Base-by-base conservation (phyloP, 2,797 vertebrate genomes). In the Poeciliopsis paucimaculata region DNA sequence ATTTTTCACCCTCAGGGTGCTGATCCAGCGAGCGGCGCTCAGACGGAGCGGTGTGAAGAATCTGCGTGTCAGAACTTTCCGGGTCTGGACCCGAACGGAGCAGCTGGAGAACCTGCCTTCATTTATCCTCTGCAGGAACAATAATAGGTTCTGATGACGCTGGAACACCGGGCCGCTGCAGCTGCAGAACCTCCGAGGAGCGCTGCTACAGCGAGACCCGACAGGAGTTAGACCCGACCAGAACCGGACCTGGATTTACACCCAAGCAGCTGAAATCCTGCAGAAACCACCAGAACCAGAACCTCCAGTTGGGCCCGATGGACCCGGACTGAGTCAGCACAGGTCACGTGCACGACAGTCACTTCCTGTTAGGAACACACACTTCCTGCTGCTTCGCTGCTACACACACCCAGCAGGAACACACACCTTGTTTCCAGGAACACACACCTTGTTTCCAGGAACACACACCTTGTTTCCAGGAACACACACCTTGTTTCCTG, bases 331-430 rank as follows among this genome's bases (percentile, higher is more conserved):
- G 51, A 78, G 72, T 78, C 62, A 75, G 72, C 76, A 71, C 81
- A 78, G 72, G 64, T 71, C 49, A 72, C 28, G 13, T 20, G 68
- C 66, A 23, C 0, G 84, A 80, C 92, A 91, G 87, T 90, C 90
- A 87, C 83, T 79, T 90, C 84, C 79, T 77, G 85, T 91, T 88
- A 82, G 78, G 82, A 16, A 79, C 76, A 87, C 0, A 83, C 71
- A 86, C 57, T 66, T 79, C 71, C 20, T 84, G 53, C 81, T 73
- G 62, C 80, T 16, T 60, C 8, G 7, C 53, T n/a, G 53, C 23
- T 20, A 66, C 34, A n/a, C 36, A 71, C 41, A 26, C 3, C 43
- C 26, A 31, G 70, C 12, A 43, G 70, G 20, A 51, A 53, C 23
- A 23, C 49, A 53, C 36, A 36, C 36, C 36, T 2, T 0, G 2